These are phyloP conservation scores for Drosophila recens DNA, from an alignment of 2,888 invertebrate species.

Conservation along the genomic window DNA sequence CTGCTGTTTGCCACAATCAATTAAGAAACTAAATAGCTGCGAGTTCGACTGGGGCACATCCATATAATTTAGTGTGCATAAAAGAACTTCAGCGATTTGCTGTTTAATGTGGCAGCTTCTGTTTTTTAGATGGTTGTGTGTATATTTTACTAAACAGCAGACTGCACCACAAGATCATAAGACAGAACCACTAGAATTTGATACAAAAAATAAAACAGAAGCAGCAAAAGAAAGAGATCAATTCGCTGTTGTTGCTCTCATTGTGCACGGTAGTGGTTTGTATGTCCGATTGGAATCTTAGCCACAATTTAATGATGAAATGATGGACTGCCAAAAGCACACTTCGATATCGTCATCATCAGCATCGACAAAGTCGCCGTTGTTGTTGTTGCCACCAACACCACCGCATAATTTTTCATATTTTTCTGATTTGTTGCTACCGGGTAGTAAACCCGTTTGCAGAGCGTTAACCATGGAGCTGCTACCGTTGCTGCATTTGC, in stretches of 20 bases:
- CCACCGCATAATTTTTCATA: constrained; percentile 75
- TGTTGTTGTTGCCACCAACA: constrained; percentile 15
- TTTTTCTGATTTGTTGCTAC: constrained; percentile 81
- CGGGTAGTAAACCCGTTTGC: constrained; percentile 79
- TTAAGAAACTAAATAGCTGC: constrained; percentile 42
- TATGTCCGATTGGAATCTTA: constrained; percentile 77
- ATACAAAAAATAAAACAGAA: constrained; percentile 20
- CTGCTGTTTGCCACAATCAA: constrained; percentile 41
- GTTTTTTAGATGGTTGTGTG: constrained; percentile 52
- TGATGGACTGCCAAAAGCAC: constrained; percentile 82
- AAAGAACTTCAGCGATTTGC: constrained; percentile 39
- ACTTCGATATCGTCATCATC: constrained; percentile 72
- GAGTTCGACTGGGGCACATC: constrained; percentile 24
- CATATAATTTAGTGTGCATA: constrained; percentile 67
- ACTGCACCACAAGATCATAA: constrained; percentile 14
- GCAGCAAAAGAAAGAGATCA: constrained; percentile 35
- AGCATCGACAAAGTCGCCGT: constrained; percentile 20
- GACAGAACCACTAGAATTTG: constrained; percentile 17
- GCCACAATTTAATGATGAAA: constrained; percentile 81
- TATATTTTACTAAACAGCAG: constrained; percentile 42
- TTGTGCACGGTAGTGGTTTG: constrained; percentile 38
- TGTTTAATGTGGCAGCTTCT: constrained; percentile 36
- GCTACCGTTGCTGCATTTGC: constrained; percentile 76
- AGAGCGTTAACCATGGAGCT: constrained; percentile 74
- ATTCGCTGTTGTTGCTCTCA: constrained; percentile 44